These are phyloP conservation scores for Mobula birostris DNA, from an alignment of 2,113 vertebrate species.

Conservation along the genomic window DNA sequence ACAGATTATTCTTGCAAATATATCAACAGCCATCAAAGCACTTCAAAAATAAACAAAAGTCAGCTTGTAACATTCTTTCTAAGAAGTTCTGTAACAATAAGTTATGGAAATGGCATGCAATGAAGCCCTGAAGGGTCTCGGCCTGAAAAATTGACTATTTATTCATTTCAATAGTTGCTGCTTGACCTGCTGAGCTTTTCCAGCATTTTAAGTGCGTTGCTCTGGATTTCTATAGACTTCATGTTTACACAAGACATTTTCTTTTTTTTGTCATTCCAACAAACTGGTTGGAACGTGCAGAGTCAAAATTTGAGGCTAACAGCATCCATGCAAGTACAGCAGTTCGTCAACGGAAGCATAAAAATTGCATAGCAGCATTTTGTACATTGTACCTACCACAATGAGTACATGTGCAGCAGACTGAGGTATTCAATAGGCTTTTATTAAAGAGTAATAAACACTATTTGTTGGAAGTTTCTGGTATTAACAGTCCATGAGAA, in stretches of 20 bases:
- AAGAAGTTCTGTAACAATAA: background rate
- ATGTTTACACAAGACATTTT: too few relatives aligned
- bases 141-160: too few relatives aligned
- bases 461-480: background rate
- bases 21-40: background rate
- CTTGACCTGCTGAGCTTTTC: too few relatives aligned
- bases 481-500: background rate
- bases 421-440: background rate
- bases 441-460: background rate
- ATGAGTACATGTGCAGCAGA: background rate
- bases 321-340: background rate
- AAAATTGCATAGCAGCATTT: background rate
- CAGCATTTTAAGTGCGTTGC: too few relatives aligned
- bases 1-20: background rate
- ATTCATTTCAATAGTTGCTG: too few relatives aligned
- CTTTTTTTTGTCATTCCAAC: background rate
- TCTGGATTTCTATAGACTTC: too few relatives aligned
- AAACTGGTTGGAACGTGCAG: background rate
- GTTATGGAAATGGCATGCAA: background rate
- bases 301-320: background rate
- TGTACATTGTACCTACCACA: background rate
- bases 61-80: background rate
- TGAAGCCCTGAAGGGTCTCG: background rate
- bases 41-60: background rate
- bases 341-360: background rate